These are phyloP conservation scores for Samia ricini DNA, from an alignment of 1,140 invertebrate species.

Conservation along the genomic window DNA sequence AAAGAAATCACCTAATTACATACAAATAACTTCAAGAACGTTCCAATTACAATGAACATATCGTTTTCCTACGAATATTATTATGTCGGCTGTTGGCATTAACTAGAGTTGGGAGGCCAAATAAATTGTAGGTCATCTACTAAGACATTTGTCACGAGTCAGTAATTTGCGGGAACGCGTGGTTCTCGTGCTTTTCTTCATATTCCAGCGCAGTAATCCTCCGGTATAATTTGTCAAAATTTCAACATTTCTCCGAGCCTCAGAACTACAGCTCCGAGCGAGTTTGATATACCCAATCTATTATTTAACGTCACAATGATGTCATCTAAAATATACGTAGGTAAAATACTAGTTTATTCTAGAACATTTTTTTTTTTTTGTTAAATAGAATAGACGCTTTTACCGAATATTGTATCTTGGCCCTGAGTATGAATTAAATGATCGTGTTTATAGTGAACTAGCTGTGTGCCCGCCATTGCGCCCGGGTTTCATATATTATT, in stretches of 20 bases:
- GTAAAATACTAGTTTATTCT: background rate
- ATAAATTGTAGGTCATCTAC: constrained; percentile 49
- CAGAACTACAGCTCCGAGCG: constrained; percentile 24
- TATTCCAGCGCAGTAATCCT: constrained; percentile 47
- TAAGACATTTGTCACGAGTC: constrained; percentile 42
- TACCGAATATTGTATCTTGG: too few relatives aligned
- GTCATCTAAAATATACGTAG: constrained; percentile 12
- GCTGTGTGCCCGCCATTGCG: too few relatives aligned
- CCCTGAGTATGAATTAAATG: too few relatives aligned
- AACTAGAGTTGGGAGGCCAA: constrained; percentile 36
- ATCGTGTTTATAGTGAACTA: too few relatives aligned
- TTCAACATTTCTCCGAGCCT: constrained; percentile 35
- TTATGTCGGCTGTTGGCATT: constrained; percentile 22
- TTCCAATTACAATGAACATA: constrained; percentile 5
- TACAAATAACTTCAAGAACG: constrained; percentile 26
- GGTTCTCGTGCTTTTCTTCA: constrained; percentile 54
- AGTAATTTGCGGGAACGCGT: constrained; percentile 51
- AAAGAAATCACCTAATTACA: constrained; percentile 17
- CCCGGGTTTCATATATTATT: too few relatives aligned
- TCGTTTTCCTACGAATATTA: constrained; percentile 7
- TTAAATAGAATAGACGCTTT: too few relatives aligned
- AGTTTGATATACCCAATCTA: constrained; percentile 38
- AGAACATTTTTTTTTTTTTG: background rate
- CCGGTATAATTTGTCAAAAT: constrained; percentile 50
- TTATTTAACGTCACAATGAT: constrained; percentile 32